Base-by-base conservation (phyloP, 2,888 invertebrate genomes). In the Brachyopa scutellaris region DNA sequence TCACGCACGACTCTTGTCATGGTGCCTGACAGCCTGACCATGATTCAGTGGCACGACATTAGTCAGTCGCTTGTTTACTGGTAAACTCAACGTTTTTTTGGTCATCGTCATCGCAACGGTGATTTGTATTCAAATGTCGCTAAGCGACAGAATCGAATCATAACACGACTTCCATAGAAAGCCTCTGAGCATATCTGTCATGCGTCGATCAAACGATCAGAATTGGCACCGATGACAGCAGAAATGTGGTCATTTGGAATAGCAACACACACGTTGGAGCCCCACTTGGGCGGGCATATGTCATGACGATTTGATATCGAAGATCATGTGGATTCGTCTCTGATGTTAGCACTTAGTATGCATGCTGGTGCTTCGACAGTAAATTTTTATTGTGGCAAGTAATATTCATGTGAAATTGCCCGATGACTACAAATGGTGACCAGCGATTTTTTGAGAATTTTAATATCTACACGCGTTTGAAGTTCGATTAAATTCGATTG, bases 231-330 rank as follows among this genome's bases (percentile, higher is more conserved):
- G 21, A 1, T 17, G 45, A 47, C 31, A 26, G 23, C 9, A 15
- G 21, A 26, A 1, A 9, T 17, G 36, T 9, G 70, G 49, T 72
- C 47, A 31, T 2, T 74, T 79, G n/a, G n/a, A 40, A 26, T 13
- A 1, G 38, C 29, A 13, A 17, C 38, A 29, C 13, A 31, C 17
- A 29, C 9, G 11, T 62, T 51, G 23, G 59, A 53, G 15, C 62
- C n/a, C n/a, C 36, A 77, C 77, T 70, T 82, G 82, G 70, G 80
- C 57, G 80, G 76, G 62, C 69, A 38, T n/a, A n/a, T 70, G 70
- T 57, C 51, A 5, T 38, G 13, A 23, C 33, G 47, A 80, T 57
- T 45, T 21, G 77, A 77, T 61, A 61, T 40, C 70, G 11, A 53
- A 59, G 82, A 77, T 82, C 82, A 66, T 70, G 61, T 67, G 40